Evolutionary conservation across 2,797 vertebrate species (phyloP).

Genomic region (Cryptoblepharus egeriae): DNA sequence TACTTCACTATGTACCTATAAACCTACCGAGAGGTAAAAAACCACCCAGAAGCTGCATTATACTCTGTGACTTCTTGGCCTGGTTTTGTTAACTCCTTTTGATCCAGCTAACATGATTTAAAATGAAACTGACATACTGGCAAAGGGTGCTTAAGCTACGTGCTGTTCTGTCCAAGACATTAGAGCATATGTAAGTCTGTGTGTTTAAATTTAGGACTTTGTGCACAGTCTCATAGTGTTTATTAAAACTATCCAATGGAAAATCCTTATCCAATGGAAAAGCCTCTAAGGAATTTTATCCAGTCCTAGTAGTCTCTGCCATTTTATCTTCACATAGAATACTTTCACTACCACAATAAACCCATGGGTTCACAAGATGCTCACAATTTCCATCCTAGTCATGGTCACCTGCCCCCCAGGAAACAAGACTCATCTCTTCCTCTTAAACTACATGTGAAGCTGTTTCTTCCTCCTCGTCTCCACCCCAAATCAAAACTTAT

Average conservation of each 20-base stretch:
- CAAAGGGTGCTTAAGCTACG: background rate
- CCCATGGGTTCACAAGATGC: background rate
- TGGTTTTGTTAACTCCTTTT: constrained; percentile 15
- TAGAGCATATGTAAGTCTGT: background rate
- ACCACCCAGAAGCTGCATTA: background rate
- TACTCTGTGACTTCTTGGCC: background rate
- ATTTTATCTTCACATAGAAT: background rate
- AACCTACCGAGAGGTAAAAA: background rate
- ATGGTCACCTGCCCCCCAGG: background rate
- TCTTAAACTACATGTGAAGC: background rate
- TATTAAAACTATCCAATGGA: background rate
- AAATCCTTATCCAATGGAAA: too few relatives aligned
- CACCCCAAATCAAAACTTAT: background rate
- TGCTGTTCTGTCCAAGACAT: background rate
- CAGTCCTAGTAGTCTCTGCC: background rate
- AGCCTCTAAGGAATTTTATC: background rate
- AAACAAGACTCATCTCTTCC: too few relatives aligned
- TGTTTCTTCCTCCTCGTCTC: background rate
- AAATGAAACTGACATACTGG: constrained; percentile 8
- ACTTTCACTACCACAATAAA: background rate
- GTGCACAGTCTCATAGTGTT: background rate
- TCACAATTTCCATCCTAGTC: background rate
- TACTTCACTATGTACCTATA: background rate
- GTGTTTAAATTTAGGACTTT: background rate
- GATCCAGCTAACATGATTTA: constrained; percentile 6